phyloP scores from a whole-genome alignment of 2,113 vertebrate species.

The Poicephalus meyeri region DNA sequence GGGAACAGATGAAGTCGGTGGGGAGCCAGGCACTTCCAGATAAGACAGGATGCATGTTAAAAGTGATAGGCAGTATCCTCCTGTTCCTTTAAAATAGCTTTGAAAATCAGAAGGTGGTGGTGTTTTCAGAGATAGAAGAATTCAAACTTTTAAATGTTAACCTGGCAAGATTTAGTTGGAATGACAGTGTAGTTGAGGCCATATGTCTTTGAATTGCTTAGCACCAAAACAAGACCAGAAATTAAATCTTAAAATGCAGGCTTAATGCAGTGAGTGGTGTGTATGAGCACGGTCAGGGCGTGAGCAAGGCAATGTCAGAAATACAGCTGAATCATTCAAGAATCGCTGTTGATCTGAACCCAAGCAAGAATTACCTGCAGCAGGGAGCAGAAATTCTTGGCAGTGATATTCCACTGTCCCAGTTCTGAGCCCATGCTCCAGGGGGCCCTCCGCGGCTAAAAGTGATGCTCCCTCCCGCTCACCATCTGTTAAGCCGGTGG shows the following conservation, averaged over 20 bases:
- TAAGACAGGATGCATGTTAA: not conserved
- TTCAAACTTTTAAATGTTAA: not conserved
- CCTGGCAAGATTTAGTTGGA: not conserved
- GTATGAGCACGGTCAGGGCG: not conserved
- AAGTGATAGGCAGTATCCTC: not conserved
- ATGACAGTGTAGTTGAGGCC: not conserved
- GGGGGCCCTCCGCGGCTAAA: not conserved
- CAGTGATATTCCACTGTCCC: not conserved
- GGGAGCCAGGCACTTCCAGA: not conserved
- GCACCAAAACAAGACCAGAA: not conserved
- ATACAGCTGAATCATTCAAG: not conserved
- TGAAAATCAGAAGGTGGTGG: not conserved
- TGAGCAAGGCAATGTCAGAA: not conserved
- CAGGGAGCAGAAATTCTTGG: not conserved
- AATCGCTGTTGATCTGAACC: accelerated
- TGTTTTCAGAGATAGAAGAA: not conserved
- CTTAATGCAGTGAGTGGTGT: not conserved
- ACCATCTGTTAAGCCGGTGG: accelerated
- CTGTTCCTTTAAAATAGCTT: not conserved
- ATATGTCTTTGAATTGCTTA: not conserved
- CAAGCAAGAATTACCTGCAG: accelerated
- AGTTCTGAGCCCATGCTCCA: slow-evolving; percentile 19
- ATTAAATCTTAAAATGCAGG: not conserved
- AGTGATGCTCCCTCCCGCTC: not conserved
- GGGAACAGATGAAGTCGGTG: not conserved